These are phyloP conservation scores for Sus cebifrons DNA, from an alignment of 2,797 vertebrate species.

Conservation along the genomic window DNA sequence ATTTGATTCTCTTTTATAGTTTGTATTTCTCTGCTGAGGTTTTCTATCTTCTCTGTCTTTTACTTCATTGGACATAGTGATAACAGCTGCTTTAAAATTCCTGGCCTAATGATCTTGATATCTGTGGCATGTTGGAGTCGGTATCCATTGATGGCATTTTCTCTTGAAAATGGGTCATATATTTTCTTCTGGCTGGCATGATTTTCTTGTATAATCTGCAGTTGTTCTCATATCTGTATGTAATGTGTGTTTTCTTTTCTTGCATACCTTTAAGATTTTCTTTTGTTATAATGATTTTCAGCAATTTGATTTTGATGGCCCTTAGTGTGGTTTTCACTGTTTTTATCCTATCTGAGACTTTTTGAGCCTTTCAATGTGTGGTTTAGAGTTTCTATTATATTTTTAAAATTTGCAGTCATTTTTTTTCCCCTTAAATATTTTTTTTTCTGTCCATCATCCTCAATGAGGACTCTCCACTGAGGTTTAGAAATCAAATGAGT, in stretches of 20 bases:
- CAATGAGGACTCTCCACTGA: not conserved
- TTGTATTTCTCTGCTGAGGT: not conserved
- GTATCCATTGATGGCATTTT: not conserved
- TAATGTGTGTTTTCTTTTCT: not conserved
- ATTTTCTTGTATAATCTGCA: not conserved
- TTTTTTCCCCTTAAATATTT: not conserved
- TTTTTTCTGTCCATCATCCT: not conserved
- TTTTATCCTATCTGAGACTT: not conserved
- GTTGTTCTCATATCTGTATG: not conserved
- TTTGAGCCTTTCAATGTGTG: not conserved
- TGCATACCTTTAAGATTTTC: not conserved
- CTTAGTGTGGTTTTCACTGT: not conserved
- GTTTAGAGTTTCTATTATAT: not conserved
- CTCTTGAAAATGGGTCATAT: not conserved
- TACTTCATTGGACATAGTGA: not conserved
- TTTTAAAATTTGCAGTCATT: not conserved
- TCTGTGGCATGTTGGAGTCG: not conserved
- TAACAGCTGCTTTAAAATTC: not conserved
- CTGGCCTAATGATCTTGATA: not conserved
- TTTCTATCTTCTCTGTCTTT: not conserved
- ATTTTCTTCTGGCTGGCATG: not conserved
- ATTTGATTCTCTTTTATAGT: not conserved
- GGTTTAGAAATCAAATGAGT: not conserved
- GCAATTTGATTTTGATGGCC: not conserved
- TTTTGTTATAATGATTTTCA: not conserved